phyloP scores from a whole-genome alignment of 2,888 invertebrate species.

The Steinernema scapterisci region DNA sequence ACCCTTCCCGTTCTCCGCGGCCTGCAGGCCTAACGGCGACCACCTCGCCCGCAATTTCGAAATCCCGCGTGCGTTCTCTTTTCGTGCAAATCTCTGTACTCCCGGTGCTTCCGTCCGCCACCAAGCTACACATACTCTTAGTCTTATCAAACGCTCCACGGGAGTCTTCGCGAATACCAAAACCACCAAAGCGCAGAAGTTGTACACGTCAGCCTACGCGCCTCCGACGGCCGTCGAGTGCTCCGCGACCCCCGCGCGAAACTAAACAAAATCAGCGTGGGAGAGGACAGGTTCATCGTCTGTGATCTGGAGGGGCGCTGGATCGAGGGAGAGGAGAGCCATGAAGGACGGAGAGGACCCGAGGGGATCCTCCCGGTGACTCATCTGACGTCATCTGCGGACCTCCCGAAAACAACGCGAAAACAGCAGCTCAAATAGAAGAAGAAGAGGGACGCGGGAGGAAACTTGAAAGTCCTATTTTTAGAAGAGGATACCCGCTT shows the following conservation, averaged over 20 bases:
- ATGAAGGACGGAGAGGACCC: too few species aligned
- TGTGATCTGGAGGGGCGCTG: too few species aligned
- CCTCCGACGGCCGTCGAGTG: not conserved
- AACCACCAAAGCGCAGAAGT: not conserved
- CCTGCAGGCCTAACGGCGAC: constrained; percentile 15
- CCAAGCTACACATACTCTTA: not conserved
- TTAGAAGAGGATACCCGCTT: too few species aligned
- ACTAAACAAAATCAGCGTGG: too few species aligned
- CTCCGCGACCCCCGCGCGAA: too few species aligned
- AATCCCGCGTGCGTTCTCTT: not conserved
- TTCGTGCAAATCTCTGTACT: not conserved
- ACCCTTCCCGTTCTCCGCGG: not conserved
- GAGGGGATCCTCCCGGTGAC: not conserved
- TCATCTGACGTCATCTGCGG: constrained; percentile 14
- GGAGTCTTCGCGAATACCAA: not conserved
- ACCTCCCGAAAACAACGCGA: constrained; percentile 3
- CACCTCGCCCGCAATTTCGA: constrained; percentile 18
- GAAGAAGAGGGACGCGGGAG: too few species aligned
- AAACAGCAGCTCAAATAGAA: too few species aligned
- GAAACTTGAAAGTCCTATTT: too few species aligned
- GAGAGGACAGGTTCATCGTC: too few species aligned
- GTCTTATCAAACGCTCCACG: constrained; percentile 1
- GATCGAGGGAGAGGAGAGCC: too few species aligned
- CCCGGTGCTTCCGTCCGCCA: not conserved
- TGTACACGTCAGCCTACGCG: constrained; percentile 26